Conservation (phyloP, 2,888 invertebrate genomes). For the Minunthozetes semirufus region DNA sequence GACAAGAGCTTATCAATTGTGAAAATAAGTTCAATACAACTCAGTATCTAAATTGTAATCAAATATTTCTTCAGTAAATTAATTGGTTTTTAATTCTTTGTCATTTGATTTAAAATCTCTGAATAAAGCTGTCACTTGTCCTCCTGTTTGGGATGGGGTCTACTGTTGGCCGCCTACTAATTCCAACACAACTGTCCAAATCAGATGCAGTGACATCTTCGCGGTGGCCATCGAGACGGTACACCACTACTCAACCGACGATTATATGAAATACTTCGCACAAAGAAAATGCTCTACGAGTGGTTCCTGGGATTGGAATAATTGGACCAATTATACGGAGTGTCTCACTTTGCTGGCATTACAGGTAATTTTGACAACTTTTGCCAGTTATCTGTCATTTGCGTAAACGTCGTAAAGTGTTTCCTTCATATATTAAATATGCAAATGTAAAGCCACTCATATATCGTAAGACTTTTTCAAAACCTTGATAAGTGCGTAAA, state of each 20-base stretch:
- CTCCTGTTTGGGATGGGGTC: conserved; percentile 42
- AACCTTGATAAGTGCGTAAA: no score
- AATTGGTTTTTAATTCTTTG: neutral
- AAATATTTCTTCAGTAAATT: neutral
- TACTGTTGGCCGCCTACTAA: conserved; percentile 43
- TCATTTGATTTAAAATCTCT: neutral
- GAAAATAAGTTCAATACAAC: conserved; percentile 2
- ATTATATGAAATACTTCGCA: conserved; percentile 42
- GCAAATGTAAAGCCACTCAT: neutral
- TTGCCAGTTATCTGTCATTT: neutral
- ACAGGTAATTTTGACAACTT: conserved; percentile 25
- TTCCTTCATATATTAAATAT: no score
- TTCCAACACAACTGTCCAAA: conserved; percentile 37
- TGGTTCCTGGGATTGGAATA: conserved; percentile 45
- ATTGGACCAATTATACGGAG: conserved; percentile 47
- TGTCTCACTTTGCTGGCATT: conserved; percentile 42
- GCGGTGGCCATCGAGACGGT: conserved; percentile 26
- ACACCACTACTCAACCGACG: neutral
- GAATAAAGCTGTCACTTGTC: conserved; percentile 36
- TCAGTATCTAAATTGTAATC: conserved; percentile 3
- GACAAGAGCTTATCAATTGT: conserved; percentile 1
- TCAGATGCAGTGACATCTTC: conserved; percentile 38
- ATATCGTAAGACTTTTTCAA: no score
- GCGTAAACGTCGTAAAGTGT: neutral
- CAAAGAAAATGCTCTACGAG: conserved; percentile 44